These are phyloP conservation scores for Macrotrachela quadricornifera DNA, from an alignment of 1,140 invertebrate genomes.

Conservation along the genomic window DNA sequence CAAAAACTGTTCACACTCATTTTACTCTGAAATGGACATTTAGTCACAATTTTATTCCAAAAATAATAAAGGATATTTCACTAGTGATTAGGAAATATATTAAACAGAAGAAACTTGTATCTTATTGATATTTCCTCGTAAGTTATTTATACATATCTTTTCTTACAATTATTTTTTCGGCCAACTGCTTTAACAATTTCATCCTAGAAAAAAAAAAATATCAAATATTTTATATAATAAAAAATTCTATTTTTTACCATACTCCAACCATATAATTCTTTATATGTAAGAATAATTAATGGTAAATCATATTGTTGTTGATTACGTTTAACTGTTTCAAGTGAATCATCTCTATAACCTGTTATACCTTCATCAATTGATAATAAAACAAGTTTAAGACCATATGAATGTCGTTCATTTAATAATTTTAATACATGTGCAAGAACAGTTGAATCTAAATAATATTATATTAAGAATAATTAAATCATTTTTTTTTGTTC, in stretches of 20 bases:
- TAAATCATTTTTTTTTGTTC: too few species aligned
- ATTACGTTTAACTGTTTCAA: slow-evolving; percentile 86
- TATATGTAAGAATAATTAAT: slow-evolving; percentile 80
- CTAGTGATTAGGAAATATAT: too few species aligned
- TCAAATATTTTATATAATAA: too few species aligned
- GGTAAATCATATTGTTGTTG: slow-evolving; percentile 67
- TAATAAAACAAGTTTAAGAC: slow-evolving; percentile 64
- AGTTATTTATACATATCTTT: too few species aligned
- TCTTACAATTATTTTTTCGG: slow-evolving; percentile 79
- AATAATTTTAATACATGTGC: slow-evolving; percentile 65
- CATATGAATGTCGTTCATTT: slow-evolving; percentile 75
- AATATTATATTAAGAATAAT: too few species aligned
- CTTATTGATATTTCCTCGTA: too few species aligned
- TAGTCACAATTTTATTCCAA: too few species aligned
- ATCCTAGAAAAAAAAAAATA: slow-evolving; percentile 34
- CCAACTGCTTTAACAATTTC: slow-evolving; percentile 83
- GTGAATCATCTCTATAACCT: slow-evolving; percentile 88
- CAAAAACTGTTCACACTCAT: too few species aligned
- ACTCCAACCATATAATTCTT: slow-evolving; percentile 93
- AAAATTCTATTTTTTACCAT: slow-evolving; percentile 38
- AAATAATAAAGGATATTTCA: too few species aligned
- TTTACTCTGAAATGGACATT: too few species aligned
- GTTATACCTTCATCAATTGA: slow-evolving; percentile 98
- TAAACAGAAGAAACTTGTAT: too few species aligned
- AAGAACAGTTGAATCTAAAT: slow-evolving; percentile 73